phyloP scores from a whole-genome alignment of 1,140 invertebrate species.

The Diorhabda carinulata region DNA sequence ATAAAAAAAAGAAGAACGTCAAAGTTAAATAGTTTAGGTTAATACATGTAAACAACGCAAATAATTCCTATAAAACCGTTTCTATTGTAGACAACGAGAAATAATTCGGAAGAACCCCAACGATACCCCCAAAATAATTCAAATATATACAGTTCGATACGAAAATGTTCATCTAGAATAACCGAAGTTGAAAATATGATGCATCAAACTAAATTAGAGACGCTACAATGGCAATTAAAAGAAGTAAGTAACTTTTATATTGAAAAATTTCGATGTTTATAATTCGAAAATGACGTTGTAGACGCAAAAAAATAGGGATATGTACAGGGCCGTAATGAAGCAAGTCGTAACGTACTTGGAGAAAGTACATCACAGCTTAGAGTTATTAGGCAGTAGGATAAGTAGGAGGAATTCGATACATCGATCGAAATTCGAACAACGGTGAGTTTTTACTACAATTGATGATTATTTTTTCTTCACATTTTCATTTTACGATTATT shows the following conservation, averaged over 20 bases:
- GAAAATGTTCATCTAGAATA: conserved; percentile 29
- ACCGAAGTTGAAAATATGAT: conserved; percentile 58
- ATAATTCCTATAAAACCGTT: conserved; percentile 1
- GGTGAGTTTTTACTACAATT: too few relatives aligned
- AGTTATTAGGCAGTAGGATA: conserved; percentile 45
- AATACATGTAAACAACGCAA: neutral
- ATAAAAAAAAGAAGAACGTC: too few relatives aligned
- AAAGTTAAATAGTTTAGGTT: neutral
- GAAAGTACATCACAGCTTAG: conserved; percentile 63
- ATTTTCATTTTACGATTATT: too few relatives aligned
- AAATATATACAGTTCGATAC: conserved; percentile 9
- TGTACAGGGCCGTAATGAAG: conserved; percentile 75
- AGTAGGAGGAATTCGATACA: conserved; percentile 40
- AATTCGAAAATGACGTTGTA: conserved; percentile 46
- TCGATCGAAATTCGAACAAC: conserved; percentile 53
- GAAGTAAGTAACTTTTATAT: conserved; percentile 56
- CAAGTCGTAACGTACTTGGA: conserved; percentile 73
- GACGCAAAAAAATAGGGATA: conserved; percentile 71
- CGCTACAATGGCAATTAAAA: conserved; percentile 74
- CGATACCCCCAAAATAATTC: conserved; percentile 47
- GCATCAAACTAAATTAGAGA: conserved; percentile 70
- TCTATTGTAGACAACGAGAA: conserved; percentile 28
- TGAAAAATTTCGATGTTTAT: neutral
- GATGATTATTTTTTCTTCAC: too few relatives aligned
- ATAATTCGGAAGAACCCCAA: conserved; percentile 51